phyloP scores from a whole-genome alignment of 92 coral and sea anemone species.

The Porites divaricata region DNA sequence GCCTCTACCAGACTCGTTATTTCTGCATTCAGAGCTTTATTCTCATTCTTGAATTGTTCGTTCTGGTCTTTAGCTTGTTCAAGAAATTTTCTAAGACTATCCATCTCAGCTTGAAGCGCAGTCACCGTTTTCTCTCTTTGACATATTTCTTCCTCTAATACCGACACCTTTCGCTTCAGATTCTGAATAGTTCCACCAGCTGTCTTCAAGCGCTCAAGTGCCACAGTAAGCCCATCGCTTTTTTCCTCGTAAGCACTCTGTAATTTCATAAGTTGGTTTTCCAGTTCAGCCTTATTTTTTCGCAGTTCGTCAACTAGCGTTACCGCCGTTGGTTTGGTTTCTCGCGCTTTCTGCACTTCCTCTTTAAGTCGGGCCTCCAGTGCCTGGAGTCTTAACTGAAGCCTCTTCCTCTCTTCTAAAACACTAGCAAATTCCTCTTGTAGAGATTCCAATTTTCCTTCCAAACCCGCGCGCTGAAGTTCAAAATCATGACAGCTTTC shows the following conservation, averaged over 20 bases:
- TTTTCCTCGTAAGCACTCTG: slow-evolving; percentile 58
- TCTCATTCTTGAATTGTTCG: slow-evolving; percentile 57
- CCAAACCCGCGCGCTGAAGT: slow-evolving; percentile 75
- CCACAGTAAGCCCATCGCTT: slow-evolving; percentile 62
- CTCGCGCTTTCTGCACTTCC: slow-evolving; percentile 47
- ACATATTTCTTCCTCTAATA: slow-evolving; percentile 52
- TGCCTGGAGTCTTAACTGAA: slow-evolving; percentile 60
- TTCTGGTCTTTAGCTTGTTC: slow-evolving; percentile 48
- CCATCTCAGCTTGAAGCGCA: slow-evolving; percentile 62
- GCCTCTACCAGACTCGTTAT: slow-evolving; percentile 69
- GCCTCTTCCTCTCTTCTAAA: slow-evolving; percentile 68
- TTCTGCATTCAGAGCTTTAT: slow-evolving; percentile 60
- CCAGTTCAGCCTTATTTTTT: slow-evolving; percentile 56
- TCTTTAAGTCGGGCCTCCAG: slow-evolving; percentile 53
- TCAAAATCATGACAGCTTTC: slow-evolving; percentile 45
- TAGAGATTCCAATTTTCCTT: slow-evolving; percentile 78
- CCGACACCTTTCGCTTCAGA: slow-evolving; percentile 54
- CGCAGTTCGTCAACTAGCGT: slow-evolving; percentile 43
- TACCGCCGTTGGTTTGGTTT: slow-evolving; percentile 7
- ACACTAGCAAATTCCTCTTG: slow-evolving; percentile 65
- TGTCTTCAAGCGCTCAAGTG: slow-evolving; percentile 72
- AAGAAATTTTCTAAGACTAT: slow-evolving; percentile 41
- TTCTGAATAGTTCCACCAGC: slow-evolving; percentile 62
- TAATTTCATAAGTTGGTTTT: slow-evolving; percentile 54
- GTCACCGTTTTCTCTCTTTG: slow-evolving; percentile 44